Evolutionary conservation across 2,113 vertebrate genomes (phyloP).

Genomic region (Gymnocephalus cernua): DNA sequence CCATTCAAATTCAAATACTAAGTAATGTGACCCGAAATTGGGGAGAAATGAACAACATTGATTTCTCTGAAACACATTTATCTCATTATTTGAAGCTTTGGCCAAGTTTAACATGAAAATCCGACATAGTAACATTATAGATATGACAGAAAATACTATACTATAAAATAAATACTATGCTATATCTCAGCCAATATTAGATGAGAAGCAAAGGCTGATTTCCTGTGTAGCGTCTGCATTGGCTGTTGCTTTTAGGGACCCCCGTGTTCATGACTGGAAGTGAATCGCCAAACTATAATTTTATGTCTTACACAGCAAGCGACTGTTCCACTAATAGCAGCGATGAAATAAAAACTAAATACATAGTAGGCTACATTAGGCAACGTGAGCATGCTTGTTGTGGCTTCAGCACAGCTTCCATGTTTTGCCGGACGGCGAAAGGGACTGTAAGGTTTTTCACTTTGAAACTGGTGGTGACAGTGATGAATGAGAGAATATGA

Average conservation of each 20-base stretch:
- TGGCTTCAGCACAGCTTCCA: background rate
- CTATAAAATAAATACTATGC: no score
- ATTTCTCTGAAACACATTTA: no score
- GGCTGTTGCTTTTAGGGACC: slow-evolving; percentile 87
- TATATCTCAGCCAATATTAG: slow-evolving; percentile 81
- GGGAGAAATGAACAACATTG: no score
- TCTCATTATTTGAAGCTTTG: no score
- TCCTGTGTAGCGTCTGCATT: slow-evolving; percentile 87
- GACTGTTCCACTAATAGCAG: background rate
- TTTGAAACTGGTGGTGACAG: slow-evolving; percentile 26
- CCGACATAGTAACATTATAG: no score
- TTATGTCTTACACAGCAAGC: slow-evolving; percentile 76
- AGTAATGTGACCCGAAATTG: no score
- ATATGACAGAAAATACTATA: no score
- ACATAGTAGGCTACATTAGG: background rate
- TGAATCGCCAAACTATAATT: slow-evolving; percentile 92
- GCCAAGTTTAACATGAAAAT: no score
- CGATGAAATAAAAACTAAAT: background rate
- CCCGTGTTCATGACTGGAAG: slow-evolving; percentile 83
- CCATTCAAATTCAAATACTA: no score
- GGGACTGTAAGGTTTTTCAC: background rate
- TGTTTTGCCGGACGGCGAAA: background rate
- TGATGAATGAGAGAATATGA: slow-evolving; percentile 56
- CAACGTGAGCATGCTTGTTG: background rate
- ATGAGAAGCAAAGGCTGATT: slow-evolving; percentile 91